phyloP scores from a whole-genome alignment of 2,888 invertebrate species.

The Dugesia japonica region DNA sequence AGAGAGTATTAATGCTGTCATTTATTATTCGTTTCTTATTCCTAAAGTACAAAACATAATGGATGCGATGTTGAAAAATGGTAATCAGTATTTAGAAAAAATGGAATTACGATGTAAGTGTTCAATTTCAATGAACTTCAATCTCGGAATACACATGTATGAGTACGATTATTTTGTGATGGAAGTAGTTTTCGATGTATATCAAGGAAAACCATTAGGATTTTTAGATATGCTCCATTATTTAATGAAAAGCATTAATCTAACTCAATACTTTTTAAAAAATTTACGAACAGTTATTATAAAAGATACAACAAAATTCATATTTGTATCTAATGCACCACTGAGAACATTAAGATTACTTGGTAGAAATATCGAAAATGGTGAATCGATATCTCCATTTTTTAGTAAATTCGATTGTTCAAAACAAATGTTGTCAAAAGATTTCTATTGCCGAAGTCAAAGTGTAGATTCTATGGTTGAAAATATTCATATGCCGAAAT shows the following conservation, averaged over 20 bases:
- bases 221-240: not conserved
- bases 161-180: not conserved
- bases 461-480: not conserved
- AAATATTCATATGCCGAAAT: not conserved
- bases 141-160: not conserved
- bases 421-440: not conserved
- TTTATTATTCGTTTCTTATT: not conserved
- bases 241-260: not conserved
- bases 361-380: not conserved
- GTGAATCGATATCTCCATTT: not conserved
- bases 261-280: not conserved
- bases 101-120: not conserved
- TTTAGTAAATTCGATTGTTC: not conserved
- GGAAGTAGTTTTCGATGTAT: not conserved
- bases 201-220: slow-evolving; percentile 5
- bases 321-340: not conserved
- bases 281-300: not conserved
- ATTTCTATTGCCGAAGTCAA: not conserved
- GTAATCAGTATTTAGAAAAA: not conserved
- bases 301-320: not conserved
- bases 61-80: not conserved
- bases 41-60: not conserved
- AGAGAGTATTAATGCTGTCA: not conserved
- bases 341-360: not conserved
- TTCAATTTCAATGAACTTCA: not conserved